A percentile compares a stretch with the other conserved stretches of the same genome.
Conservation (phyloP, 2,888 invertebrate genomes). For the Allacma fusca region DNA sequence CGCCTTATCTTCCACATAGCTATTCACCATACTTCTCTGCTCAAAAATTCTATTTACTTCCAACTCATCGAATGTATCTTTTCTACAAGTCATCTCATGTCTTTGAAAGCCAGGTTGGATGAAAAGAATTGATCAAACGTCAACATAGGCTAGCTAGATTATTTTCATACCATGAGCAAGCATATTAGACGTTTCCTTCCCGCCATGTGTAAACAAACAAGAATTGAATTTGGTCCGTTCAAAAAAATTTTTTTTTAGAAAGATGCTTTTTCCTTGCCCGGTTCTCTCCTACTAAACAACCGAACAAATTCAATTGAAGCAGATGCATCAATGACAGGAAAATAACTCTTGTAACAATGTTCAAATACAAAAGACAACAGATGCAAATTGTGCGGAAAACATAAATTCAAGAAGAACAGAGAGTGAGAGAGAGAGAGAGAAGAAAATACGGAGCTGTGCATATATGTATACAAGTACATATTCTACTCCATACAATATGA, state of each 20-base stretch:
- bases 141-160: constrained; percentile 30
- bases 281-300: too few species aligned
- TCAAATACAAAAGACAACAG: too few species aligned
- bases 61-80: constrained; percentile 39
- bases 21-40: constrained; percentile 38
- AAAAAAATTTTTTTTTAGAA: background rate
- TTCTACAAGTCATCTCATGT: constrained; percentile 36
- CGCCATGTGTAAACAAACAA: background rate
- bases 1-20: constrained; percentile 42
- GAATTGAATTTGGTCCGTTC: background rate
- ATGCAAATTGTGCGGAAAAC: too few species aligned
- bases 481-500: too few species aligned
- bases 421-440: too few species aligned
- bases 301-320: too few species aligned
- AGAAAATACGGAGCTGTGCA: too few species aligned
- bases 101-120: constrained; percentile 17
- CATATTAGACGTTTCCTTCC: constrained; percentile 11
- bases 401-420: too few species aligned
- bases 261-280: too few species aligned
- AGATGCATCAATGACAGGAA: too few species aligned
- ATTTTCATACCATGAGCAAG: constrained; percentile 34
- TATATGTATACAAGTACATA: too few species aligned
- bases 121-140: constrained; percentile 42
- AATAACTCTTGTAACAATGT: too few species aligned
- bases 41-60: constrained; percentile 43